Evolutionary conservation across 1,140 invertebrate species (phyloP).

Genomic region (Sipha flava): DNA sequence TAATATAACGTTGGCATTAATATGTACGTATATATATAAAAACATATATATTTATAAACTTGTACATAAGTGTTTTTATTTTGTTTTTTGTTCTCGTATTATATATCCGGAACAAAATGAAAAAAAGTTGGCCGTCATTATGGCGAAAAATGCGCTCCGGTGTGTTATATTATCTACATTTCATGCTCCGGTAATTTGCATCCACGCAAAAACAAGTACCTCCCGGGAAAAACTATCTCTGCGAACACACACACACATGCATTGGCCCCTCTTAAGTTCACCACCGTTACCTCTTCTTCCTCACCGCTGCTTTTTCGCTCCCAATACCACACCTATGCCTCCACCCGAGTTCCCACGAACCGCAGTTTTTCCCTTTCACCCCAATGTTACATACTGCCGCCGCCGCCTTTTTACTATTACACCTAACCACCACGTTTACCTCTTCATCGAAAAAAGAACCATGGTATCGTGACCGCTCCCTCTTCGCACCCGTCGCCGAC

Average conservation of each 20-base stretch:
- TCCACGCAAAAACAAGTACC: background rate
- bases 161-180: slow-evolving; percentile 5
- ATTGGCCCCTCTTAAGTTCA: background rate
- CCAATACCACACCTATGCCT: too few relatives aligned
- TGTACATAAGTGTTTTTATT: background rate
- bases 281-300: background rate
- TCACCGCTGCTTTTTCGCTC: too few relatives aligned
- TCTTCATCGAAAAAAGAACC: too few relatives aligned
- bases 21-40: background rate
- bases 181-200: slow-evolving; percentile 30
- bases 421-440: too few relatives aligned
- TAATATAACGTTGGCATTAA: too few relatives aligned
- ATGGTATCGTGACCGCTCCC: background rate
- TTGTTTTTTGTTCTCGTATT: background rate
- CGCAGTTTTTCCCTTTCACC: too few relatives aligned
- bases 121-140: background rate
- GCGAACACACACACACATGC: slow-evolving; percentile 28
- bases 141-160: background rate
- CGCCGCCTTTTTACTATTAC: too few relatives aligned
- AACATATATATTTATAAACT: too few relatives aligned
- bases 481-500: background rate
- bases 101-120: background rate
- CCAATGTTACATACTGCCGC: too few relatives aligned
- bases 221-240: background rate
- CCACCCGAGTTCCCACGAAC: too few relatives aligned